These are phyloP conservation scores for Drosophila subobscura DNA, from an alignment of 1,140 invertebrate genomes.

Conservation along the genomic window DNA sequence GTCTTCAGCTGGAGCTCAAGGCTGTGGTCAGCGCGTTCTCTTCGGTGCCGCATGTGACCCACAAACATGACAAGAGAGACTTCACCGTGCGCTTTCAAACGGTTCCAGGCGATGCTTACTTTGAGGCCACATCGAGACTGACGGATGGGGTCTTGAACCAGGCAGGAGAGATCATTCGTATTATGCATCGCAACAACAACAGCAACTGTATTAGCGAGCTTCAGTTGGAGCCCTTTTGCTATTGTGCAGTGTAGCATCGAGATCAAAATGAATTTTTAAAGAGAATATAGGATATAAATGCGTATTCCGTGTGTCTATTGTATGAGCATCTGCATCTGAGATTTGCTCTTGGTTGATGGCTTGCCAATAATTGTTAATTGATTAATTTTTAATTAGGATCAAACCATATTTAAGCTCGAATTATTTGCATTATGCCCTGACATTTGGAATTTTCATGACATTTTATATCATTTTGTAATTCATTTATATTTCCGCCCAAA, in stretches of 20 bases:
- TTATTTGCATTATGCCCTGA: too few relatives aligned
- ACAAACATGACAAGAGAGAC: neutral
- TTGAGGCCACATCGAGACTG: constrained; percentile 85
- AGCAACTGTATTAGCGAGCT: constrained; percentile 89
- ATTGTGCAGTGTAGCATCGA: constrained; percentile 7
- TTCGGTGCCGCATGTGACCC: neutral
- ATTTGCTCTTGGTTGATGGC: too few relatives aligned
- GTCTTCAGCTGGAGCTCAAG: constrained; percentile 9
- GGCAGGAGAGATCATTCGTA: constrained; percentile 87
- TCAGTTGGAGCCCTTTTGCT: constrained; percentile 89
- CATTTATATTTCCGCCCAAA: constrained; percentile 1
- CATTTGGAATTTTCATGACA: neutral
- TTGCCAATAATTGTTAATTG: too few relatives aligned
- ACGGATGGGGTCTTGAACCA: too few relatives aligned
- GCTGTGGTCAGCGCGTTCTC: constrained; percentile 22
- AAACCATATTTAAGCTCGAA: too few relatives aligned
- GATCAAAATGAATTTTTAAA: too few relatives aligned
- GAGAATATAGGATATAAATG: too few relatives aligned
- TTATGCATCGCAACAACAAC: constrained; percentile 90
- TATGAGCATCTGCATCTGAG: too few relatives aligned
- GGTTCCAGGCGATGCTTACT: constrained; percentile 87
- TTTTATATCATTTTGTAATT: too few relatives aligned
- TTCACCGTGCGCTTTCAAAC: neutral
- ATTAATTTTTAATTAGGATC: too few relatives aligned
- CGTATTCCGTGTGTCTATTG: too few relatives aligned